Conservation (phyloP, 2,113 vertebrate species). For the Ameiurus melas region DNA sequence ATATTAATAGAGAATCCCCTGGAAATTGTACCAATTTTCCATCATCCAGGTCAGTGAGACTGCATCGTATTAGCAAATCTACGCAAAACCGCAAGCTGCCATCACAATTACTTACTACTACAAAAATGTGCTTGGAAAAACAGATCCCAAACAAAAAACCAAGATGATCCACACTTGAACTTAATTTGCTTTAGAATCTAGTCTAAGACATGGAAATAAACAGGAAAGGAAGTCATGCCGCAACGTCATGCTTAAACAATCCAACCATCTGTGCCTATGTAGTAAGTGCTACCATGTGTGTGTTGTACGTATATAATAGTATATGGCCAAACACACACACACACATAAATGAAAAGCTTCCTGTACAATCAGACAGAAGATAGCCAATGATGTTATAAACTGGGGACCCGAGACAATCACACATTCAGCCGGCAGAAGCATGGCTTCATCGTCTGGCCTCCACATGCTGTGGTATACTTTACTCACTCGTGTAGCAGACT, state of each 20-base stretch:
- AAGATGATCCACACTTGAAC: not conserved
- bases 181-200: not conserved
- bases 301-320: not conserved
- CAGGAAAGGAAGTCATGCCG: slow-evolving; percentile 21
- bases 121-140: not conserved
- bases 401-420: slow-evolving; percentile 2
- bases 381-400: slow-evolving; percentile 20
- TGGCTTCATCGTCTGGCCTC: not conserved
- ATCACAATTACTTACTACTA: not conserved
- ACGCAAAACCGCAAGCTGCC: not conserved
- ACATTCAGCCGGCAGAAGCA: not conserved
- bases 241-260: slow-evolving; percentile 16
- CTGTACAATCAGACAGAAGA: slow-evolving; percentile 4
- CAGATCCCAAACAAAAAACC: not conserved
- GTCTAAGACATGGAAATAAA: slow-evolving; percentile 12
- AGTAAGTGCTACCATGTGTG: slow-evolving; percentile 18
- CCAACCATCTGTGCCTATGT: slow-evolving; percentile 8
- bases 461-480: slow-evolving; percentile 1
- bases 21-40: not conserved
- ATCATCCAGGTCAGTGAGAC: not conserved
- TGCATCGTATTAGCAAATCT: slow-evolving; percentile 1
- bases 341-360: not conserved
- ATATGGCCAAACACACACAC: not conserved
- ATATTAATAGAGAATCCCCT: not conserved
- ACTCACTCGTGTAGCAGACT: not conserved